Evolutionary conservation across 2,113 vertebrate genomes (phyloP), one percentile per base, ranked within the genome.

Genomic region (Etheostoma spectabile): DNA sequence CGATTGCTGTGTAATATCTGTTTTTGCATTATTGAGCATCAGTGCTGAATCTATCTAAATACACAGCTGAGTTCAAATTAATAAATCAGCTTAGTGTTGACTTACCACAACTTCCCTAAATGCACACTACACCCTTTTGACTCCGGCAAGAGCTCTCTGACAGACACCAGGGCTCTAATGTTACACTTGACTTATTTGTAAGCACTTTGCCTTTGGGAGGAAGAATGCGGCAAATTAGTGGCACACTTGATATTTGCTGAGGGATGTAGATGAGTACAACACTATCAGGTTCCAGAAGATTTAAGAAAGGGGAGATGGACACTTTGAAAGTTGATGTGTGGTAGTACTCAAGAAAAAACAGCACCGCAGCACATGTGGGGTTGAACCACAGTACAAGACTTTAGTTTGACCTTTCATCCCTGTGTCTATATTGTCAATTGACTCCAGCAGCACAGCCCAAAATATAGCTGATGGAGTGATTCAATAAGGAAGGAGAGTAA

Each of bases 401-500:
- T 33, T 8, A 74, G 24, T 71, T 69, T 85, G 85, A 90, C 88
- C 83, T 79, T 42, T 77, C 42, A 63, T 69, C 77, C 33, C 27
- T 12, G 6, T 8, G 70, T 80, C 77, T 84, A 80, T 33, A 53
- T 53, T 56, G 84, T 85, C 38, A 22, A 74, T 68, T 55, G 83
- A 90, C 69, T 72, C 16, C 35, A 16, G 62, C 61, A 62, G 70
- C 16, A 77, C 6, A 4, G 88, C 77, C 83, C 86, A 80, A 81
- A 86, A 56, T 67, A 19, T 48, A 66, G 84, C 82, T 11, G 77
- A 89, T 85, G 65, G 51, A 80, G 60, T 89, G 86, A 93, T 93
- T 88, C 78, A 90, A 93, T 93, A 89, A 93, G 92, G 90, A 93
- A 93, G 91, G 70, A 6, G 56, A 52, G 80, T 91, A 90, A 93